Percentiles rank a stretch among this genome's conserved stretches.
Conservation (phyloP, 2,113 vertebrate species). For the Circaetus gallicus region DNA sequence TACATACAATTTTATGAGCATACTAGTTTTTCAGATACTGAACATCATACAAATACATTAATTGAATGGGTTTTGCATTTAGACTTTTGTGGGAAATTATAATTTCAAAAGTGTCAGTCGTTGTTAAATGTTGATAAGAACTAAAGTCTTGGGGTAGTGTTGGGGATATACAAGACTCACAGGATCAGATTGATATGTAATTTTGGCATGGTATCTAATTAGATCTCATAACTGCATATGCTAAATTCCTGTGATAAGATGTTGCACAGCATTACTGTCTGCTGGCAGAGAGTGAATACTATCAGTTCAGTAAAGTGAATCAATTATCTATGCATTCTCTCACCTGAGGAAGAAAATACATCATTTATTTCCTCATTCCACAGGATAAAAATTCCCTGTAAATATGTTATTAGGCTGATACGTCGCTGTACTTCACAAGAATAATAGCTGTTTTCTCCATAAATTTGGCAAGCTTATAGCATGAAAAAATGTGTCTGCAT, state of each 20-base stretch:
- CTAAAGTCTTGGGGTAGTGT: background rate
- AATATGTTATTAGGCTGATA: background rate
- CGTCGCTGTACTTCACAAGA: background rate
- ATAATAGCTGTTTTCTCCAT: background rate
- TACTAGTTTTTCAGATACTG: background rate
- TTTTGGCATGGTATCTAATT: background rate
- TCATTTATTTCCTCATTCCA: background rate
- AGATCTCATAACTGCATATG: background rate
- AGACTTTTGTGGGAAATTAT: background rate
- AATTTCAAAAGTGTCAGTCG: background rate
- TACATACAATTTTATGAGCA: background rate
- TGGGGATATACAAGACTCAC: background rate
- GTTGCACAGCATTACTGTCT: background rate
- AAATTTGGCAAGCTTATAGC: background rate
- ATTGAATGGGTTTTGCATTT: background rate
- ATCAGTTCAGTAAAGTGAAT: background rate
- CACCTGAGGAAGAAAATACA: background rate
- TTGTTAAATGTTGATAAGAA: background rate
- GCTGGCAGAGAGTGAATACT: background rate
- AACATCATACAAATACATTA: background rate
- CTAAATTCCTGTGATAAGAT: background rate
- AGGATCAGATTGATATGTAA: background rate
- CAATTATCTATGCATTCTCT: rapidly evolving
- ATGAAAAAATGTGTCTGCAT: background rate
- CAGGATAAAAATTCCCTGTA: background rate